Evolutionary conservation across 2,797 vertebrate genomes (phyloP).

Genomic region (Cynopterus sphinx): DNA sequence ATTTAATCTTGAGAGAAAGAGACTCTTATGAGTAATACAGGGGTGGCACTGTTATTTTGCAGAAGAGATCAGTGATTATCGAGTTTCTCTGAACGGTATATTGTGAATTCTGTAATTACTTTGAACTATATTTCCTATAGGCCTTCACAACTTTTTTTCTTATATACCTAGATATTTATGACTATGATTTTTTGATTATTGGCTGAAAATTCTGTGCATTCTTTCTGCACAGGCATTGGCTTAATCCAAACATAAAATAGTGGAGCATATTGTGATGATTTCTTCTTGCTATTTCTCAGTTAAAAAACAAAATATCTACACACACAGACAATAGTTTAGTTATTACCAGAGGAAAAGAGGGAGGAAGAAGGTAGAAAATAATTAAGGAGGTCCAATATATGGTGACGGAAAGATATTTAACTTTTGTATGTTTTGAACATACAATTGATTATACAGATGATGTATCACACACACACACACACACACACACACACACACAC

Average conservation of each 20-base stretch:
- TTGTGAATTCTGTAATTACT: background rate
- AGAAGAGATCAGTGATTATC: background rate
- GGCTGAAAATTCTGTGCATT: background rate
- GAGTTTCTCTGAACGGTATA: background rate
- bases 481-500: no score
- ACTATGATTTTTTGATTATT: background rate
- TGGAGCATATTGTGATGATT: background rate
- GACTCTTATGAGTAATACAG: background rate
- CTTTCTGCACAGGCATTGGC: background rate
- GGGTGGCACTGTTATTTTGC: background rate
- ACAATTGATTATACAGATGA: no score
- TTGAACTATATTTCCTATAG: background rate
- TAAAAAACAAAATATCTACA: background rate
- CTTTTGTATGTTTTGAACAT: no score
- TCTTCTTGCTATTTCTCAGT: background rate
- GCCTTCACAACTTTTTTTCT: background rate
- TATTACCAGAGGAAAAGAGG: no score
- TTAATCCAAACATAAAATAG: background rate
- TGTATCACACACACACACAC: no score
- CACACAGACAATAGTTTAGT: background rate
- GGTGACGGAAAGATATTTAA: no score
- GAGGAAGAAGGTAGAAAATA: no score
- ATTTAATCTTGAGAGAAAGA: background rate
- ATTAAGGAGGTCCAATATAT: no score
- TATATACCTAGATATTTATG: background rate